Evolutionary conservation across 2,888 invertebrate genomes (phyloP), one percentile per base, ranked within the genome.

Genomic region (Mycogona germanica): DNA sequence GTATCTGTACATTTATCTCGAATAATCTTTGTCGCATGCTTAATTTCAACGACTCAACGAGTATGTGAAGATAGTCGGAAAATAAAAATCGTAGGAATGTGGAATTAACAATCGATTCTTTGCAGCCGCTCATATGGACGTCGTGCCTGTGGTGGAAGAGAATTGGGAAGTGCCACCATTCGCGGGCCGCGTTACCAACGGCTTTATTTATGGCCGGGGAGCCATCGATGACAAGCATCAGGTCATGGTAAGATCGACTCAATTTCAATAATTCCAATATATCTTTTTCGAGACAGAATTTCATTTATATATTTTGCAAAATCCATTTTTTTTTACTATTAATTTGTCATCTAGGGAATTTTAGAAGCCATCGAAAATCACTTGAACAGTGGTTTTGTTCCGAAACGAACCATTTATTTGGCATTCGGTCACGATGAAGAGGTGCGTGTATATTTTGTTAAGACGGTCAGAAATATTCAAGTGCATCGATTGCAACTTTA

Each of bases 341-440:
- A 29, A 21, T 47, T 41, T 50, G 46, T 53, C 51, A 58, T 64
- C 17, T 58, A 74, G 73, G 72, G 69, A 29, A 70, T 73, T 55
- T 61, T 74, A 50, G 73, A 73, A 62, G 71, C 73, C 4, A 51
- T 72, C 37, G 72, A 74, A 56, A 69, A 63, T 58, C 57, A 69
- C 50, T 57, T 74, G 32, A 62, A 65, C 40, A 63, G 60, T 37
- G 69, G 68, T 6, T 66, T 67, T 53, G 62, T 64, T 55, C 73
- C 74, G 3, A 61, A 63, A 45, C 62, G 74, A 57, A 65, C 70
- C 25, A 72, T 75, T 60, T 74, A 70, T 62, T 60, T 75, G 17
- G 73, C 70, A 7, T 73, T 73, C 65, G 75, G 75, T 2, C 75
- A 75, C 64, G 75, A 75, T 65, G 74, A 75, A 63, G 75, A 75